A percentile compares a stretch with the other conserved stretches of the same genome.
phyloP scores from a whole-genome alignment of 2,797 vertebrate genomes.

The Yasuhikotakia modesta region DNA sequence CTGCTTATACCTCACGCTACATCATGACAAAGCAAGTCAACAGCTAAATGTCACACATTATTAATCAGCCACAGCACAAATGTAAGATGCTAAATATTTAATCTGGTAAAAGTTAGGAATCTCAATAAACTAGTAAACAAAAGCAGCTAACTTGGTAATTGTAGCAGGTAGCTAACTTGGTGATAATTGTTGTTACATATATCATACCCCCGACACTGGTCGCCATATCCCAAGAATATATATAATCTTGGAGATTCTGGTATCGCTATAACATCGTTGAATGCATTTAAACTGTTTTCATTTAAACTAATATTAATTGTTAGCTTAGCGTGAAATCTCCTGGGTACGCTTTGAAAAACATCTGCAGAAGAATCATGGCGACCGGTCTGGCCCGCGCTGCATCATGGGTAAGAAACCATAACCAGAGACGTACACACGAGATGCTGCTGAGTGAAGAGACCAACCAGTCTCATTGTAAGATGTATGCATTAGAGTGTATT shows the following conservation, averaged over 20 bases:
- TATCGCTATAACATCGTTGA: slow-evolving; percentile 51
- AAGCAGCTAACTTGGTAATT: slow-evolving; percentile 11
- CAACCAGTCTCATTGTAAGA: background rate
- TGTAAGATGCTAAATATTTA: background rate
- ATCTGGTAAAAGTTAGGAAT: background rate
- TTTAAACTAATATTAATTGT: slow-evolving; percentile 19
- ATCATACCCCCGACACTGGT: slow-evolving; percentile 72
- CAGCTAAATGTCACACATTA: background rate
- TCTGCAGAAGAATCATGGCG: slow-evolving; percentile 70
- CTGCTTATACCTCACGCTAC: background rate
- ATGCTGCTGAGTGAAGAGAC: background rate
- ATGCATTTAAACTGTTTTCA: slow-evolving; percentile 62
- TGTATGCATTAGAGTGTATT: too few relatives aligned
- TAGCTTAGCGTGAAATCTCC: slow-evolving; percentile 32
- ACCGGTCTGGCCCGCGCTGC: slow-evolving; percentile 56
- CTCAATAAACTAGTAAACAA: slow-evolving; percentile 12
- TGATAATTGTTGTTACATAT: slow-evolving; percentile 31
- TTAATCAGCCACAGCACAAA: background rate
- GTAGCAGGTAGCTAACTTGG: slow-evolving; percentile 17
- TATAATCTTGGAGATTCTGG: slow-evolving; percentile 56
- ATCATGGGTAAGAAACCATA: slow-evolving; percentile 66
- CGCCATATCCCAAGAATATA: slow-evolving; percentile 71
- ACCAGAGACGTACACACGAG: background rate
- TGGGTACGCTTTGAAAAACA: slow-evolving; percentile 29
- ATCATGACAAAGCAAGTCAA: background rate